These are phyloP conservation scores for Drosophila subpulchrella DNA, from an alignment of 1,140 invertebrate species.

Conservation along the genomic window DNA sequence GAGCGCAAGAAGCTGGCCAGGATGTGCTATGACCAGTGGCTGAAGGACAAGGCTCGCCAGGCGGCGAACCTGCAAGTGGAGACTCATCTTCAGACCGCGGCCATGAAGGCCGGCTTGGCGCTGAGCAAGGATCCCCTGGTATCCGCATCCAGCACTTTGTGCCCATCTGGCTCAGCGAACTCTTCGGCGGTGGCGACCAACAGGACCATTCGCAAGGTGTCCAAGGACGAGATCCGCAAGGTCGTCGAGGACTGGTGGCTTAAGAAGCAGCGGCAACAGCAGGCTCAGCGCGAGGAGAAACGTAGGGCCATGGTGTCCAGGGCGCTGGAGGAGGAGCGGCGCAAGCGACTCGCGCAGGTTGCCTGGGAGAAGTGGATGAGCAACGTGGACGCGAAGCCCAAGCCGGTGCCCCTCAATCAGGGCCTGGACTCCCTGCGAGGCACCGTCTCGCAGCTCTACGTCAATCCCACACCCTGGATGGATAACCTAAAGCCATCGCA, in stretches of 20 bases:
- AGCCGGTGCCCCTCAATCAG: conserved; percentile 72
- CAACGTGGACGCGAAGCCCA: conserved; percentile 55
- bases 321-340: conserved; percentile 25
- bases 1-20: conserved; percentile 39
- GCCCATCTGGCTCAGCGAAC: too few species aligned
- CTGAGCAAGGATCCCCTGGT: not conserved
- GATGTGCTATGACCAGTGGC: conserved; percentile 55
- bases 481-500: not conserved
- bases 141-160: not conserved
- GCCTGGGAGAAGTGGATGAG: conserved; percentile 61
- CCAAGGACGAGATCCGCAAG: conserved; percentile 42
- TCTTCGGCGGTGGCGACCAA: not conserved
- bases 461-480: conserved; percentile 61
- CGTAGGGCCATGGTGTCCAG: conserved; percentile 3
- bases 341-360: conserved; percentile 31
- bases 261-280: conserved; percentile 46
- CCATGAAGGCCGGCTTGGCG: conserved; percentile 1
- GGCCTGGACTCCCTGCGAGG: conserved; percentile 64
- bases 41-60: conserved; percentile 28
- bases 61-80: conserved; percentile 23
- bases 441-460: conserved; percentile 55
- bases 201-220: conserved; percentile 25
- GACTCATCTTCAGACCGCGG: conserved; percentile 17
- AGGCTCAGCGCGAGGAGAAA: conserved; percentile 31
- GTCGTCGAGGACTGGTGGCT: conserved; percentile 56